These are phyloP conservation scores for Orestias chungarensis DNA, from an alignment of 2,797 vertebrate genomes.

Conservation along the genomic window DNA sequence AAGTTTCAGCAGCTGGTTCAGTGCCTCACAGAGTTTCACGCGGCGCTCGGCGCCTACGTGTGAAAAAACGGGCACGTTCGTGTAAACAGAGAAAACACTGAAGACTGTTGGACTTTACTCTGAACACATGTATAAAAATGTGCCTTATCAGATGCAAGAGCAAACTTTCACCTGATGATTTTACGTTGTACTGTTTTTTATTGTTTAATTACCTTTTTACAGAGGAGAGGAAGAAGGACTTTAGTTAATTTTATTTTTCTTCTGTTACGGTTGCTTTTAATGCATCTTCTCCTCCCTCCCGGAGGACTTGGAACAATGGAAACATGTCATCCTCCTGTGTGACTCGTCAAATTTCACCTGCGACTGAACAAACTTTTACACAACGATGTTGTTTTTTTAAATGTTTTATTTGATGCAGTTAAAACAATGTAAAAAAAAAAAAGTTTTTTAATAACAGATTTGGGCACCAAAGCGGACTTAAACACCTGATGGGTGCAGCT, in stretches of 20 bases:
- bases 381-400: constrained; percentile 4
- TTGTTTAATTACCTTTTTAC: constrained; percentile 65
- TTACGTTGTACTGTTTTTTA: constrained; percentile 74
- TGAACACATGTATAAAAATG: constrained; percentile 76
- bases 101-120: constrained; percentile 55
- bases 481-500: constrained; percentile 26
- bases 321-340: constrained; percentile 12
- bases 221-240: constrained; percentile 39
- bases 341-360: constrained; percentile 22
- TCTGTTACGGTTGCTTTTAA: constrained; percentile 52
- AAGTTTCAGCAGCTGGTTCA: constrained; percentile 99
- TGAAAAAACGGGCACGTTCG: constrained; percentile 72
- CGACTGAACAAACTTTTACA: constrained; percentile 20
- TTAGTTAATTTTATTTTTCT: constrained; percentile 34
- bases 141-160: constrained; percentile 82
- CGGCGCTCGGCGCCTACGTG: constrained; percentile 94
- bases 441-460: constrained; percentile 38
- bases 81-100: not conserved
- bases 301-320: constrained; percentile 26
- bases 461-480: constrained; percentile 46
- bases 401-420: constrained; percentile 32
- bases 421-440: constrained; percentile 44
- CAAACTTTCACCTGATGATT: constrained; percentile 68
- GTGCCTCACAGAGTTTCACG: constrained; percentile 98
- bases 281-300: constrained; percentile 23